Evolutionary conservation across 2,797 vertebrate species (phyloP).

Genomic region (Coregonus ussuriensis): DNA sequence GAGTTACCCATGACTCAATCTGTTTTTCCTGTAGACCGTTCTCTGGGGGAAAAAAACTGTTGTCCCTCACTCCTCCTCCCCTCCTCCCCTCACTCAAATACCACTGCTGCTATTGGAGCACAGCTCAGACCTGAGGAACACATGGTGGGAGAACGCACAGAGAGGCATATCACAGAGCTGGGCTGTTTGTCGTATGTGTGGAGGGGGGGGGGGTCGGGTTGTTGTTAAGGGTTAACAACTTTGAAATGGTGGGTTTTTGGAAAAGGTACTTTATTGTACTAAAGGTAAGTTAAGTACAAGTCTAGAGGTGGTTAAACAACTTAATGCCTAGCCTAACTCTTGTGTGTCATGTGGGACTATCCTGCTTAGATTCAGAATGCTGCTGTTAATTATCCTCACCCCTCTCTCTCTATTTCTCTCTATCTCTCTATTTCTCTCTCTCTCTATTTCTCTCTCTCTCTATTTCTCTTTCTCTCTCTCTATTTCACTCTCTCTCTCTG

Average conservation of each 20-base stretch:
- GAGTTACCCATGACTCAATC: conserved; percentile 70
- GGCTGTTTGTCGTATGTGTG: conserved; percentile 37
- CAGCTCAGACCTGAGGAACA: conserved; percentile 17
- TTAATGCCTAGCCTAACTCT: neutral
- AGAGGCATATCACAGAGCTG: neutral
- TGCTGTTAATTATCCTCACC: conserved; percentile 8
- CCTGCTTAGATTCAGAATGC: conserved; percentile 12
- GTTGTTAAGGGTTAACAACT: conserved; percentile 9
- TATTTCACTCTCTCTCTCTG: too few relatives aligned
- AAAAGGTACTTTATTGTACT: neutral
- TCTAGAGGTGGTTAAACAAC: neutral
- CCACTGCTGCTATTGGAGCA: conserved; percentile 36
- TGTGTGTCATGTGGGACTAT: neutral
- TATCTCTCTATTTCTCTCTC: conserved; percentile 30
- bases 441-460: conserved; percentile 32
- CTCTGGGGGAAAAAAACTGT: conserved; percentile 46
- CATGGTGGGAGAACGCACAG: conserved; percentile 9
- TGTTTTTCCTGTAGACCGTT: conserved; percentile 66
- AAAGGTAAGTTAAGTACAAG: neutral
- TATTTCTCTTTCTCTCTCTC: too few relatives aligned
- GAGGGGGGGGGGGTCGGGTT: conserved; percentile 18
- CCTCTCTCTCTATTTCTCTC: too few relatives aligned
- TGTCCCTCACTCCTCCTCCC: conserved; percentile 26
- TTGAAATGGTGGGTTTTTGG: neutral
- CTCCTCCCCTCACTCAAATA: conserved; percentile 25